These are phyloP conservation scores for Pammene fasciana DNA, from an alignment of 2,888 invertebrate species.

Conservation along the genomic window DNA sequence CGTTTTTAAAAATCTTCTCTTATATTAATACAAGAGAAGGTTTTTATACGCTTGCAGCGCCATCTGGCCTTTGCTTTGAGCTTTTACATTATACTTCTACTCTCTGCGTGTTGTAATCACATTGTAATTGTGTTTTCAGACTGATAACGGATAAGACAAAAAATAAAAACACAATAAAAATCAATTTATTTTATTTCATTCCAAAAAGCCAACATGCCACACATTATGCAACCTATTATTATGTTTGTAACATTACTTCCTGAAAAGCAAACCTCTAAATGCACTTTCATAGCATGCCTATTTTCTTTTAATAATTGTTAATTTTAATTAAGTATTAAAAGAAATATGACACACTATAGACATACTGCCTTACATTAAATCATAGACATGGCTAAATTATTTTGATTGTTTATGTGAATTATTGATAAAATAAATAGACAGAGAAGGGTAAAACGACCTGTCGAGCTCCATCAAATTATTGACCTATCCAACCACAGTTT, in stretches of 20 bases:
- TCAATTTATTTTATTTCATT: conserved; percentile 73
- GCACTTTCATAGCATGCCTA: conserved; percentile 73
- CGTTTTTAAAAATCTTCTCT: too few species aligned
- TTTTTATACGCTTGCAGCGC: too few species aligned
- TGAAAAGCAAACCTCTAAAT: conserved; percentile 70
- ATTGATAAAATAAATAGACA: neutral
- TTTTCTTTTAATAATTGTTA: conserved; percentile 64
- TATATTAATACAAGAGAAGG: too few species aligned
- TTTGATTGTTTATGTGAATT: conserved; percentile 59
- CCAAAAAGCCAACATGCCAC: conserved; percentile 77
- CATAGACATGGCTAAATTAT: conserved; percentile 55
- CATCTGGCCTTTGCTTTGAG: too few species aligned
- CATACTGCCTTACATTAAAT: conserved; percentile 60
- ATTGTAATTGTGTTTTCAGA: too few species aligned
- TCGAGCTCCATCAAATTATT: too few species aligned
- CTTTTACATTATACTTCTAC: too few species aligned
- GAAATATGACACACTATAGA: conserved; percentile 80
- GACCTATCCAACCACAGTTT: too few species aligned
- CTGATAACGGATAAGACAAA: neutral
- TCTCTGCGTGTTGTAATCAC: too few species aligned
- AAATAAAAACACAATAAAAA: conserved; percentile 51
- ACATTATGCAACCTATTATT: conserved; percentile 65
- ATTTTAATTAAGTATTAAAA: conserved; percentile 65
- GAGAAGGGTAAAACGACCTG: too few species aligned
- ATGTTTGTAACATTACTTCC: conserved; percentile 56